Evolutionary conservation across 1,140 invertebrate species (phyloP).

Genomic region (Globodera rostochiensis): DNA sequence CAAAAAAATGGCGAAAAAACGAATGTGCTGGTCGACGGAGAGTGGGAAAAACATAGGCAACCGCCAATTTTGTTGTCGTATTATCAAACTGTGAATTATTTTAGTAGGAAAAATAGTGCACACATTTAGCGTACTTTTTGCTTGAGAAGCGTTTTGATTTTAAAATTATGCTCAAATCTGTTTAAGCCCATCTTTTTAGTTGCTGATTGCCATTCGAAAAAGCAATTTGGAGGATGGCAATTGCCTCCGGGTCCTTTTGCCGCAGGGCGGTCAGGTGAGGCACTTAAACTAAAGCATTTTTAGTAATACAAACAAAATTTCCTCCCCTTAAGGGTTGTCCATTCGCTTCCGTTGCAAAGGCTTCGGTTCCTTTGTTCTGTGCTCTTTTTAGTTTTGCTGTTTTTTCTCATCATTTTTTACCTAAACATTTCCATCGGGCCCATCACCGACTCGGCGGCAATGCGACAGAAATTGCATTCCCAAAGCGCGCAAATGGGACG

Average conservation of each 20-base stretch:
- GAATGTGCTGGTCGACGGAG: no score
- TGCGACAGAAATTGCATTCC: not conserved
- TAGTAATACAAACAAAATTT: not conserved
- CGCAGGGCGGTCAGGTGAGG: not conserved
- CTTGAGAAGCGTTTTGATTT: no score
- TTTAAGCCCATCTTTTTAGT: not conserved
- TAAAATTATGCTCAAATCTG: no score
- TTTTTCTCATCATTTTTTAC: not conserved
- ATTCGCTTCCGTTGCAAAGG: not conserved
- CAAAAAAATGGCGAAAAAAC: no score
- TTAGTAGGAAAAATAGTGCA: no score
- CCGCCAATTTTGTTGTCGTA: no score
- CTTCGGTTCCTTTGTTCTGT: not conserved
- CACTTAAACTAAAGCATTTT: not conserved
- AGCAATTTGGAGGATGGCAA: conserved; percentile 4
- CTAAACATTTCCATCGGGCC: not conserved
- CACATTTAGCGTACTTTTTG: no score
- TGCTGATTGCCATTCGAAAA: not conserved
- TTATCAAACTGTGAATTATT: no score
- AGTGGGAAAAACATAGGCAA: no score
- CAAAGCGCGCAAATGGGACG: not conserved
- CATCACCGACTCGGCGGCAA: not conserved
- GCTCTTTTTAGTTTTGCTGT: not conserved
- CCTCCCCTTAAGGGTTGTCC: not conserved
- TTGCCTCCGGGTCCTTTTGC: not conserved